Conservation (phyloP, 2,113 vertebrate genomes). For the Hirundichthys speculiger region DNA sequence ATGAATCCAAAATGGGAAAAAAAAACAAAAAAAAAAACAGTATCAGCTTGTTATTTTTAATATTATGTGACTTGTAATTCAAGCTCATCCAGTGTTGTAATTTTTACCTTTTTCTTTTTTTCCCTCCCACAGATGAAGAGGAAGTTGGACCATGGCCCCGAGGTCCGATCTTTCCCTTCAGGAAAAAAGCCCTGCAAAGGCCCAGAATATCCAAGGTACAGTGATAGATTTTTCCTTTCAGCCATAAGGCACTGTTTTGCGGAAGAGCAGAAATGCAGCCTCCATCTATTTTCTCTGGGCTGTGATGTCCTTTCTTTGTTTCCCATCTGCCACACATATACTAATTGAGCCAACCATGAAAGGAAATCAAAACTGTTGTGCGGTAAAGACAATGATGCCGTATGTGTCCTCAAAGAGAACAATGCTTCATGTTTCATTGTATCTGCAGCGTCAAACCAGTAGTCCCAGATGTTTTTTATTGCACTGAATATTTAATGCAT, state of each 20-base stretch:
- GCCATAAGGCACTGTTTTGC: too few relatives aligned
- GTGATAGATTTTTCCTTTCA: constrained; percentile 57
- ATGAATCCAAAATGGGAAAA: too few relatives aligned
- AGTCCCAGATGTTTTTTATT: constrained; percentile 53
- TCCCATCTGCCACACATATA: neutral
- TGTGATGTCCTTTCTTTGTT: constrained; percentile 9
- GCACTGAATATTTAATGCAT: constrained; percentile 70
- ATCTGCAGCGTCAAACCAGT: constrained; percentile 28
- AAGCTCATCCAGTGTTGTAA: too few relatives aligned
- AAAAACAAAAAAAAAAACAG: too few relatives aligned
- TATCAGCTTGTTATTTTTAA: constrained; percentile 3
- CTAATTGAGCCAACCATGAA: constrained; percentile 9
- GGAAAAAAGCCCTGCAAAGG: constrained; percentile 99
- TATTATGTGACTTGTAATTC: neutral
- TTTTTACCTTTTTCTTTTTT: constrained; percentile 27
- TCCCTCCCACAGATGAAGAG: constrained; percentile 96
- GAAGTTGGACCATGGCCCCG: constrained; percentile 99
- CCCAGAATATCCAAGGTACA: constrained; percentile 94
- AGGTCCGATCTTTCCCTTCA: constrained; percentile 99
- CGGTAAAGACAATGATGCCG: constrained; percentile 19
- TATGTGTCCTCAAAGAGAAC: constrained; percentile 36
- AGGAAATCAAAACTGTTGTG: constrained; percentile 7
- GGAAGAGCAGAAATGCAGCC: neutral
- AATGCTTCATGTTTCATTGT: constrained; percentile 29
- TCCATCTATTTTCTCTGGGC: neutral